phyloP scores from a whole-genome alignment of 2,888 invertebrate genomes.

The Ptycholaimellus sp. region DNA sequence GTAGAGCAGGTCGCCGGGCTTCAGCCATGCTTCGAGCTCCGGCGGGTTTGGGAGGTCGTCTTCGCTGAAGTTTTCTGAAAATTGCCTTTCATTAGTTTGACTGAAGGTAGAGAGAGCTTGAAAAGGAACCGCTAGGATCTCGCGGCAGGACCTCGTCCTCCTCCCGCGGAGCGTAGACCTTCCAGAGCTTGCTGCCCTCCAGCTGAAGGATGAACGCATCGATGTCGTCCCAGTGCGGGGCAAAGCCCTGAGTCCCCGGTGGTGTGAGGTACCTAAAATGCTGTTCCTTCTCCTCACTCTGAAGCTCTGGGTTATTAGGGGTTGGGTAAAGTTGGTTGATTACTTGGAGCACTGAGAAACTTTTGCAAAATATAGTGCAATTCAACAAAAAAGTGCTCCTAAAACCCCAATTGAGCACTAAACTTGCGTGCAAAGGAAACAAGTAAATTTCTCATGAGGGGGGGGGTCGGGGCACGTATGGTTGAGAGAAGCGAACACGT shows the following conservation, averaged over 20 bases:
- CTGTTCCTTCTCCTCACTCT: too few relatives aligned
- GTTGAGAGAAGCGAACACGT: conserved; percentile 46
- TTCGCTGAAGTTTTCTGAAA: conserved; percentile 28
- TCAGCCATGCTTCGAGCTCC: conserved; percentile 18
- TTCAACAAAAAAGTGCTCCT: too few relatives aligned
- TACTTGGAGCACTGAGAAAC: too few relatives aligned
- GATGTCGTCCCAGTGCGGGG: conserved; percentile 94
- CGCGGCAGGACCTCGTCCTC: conserved; percentile 46
- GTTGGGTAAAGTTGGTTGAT: too few relatives aligned
- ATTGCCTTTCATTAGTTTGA: too few relatives aligned
- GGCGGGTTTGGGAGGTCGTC: conserved; percentile 40
- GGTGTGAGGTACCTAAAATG: conserved; percentile 55
- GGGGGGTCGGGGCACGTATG: too few relatives aligned
- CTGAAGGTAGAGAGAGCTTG: background rate
- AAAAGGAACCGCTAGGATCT: conserved; percentile 55
- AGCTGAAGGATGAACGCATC: conserved; percentile 89
- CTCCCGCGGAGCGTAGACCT: conserved; percentile 49
- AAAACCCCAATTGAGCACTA: too few relatives aligned
- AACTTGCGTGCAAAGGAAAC: too few relatives aligned
- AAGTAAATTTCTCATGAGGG: background rate
- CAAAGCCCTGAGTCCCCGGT: conserved; percentile 82
- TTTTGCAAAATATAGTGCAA: too few relatives aligned
- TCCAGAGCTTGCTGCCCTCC: conserved; percentile 85
- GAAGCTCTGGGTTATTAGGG: too few relatives aligned
- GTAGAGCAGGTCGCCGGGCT: conserved; percentile 50